phyloP scores from a whole-genome alignment of 1,140 invertebrate species.

The Metopolophium dirhodum region DNA sequence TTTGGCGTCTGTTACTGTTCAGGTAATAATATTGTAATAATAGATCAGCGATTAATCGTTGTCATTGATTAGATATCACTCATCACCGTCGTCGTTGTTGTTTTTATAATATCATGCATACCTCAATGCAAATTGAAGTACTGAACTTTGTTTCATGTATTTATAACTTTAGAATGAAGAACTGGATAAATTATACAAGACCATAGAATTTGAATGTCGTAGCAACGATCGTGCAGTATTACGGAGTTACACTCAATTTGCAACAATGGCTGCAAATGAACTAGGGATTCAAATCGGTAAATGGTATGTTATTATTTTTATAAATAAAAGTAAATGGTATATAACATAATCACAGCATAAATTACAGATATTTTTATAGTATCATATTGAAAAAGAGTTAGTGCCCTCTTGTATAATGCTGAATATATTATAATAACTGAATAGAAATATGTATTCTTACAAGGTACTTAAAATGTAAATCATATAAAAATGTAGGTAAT shows the following conservation, averaged over 20 bases:
- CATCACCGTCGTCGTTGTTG: background rate
- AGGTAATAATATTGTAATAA: background rate
- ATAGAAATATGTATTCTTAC: background rate
- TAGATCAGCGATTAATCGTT: background rate
- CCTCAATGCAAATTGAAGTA: background rate
- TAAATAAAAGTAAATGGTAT: background rate
- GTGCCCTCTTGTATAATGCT: background rate
- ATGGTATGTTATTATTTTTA: slow-evolving; percentile 67
- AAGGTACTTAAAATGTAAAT: background rate
- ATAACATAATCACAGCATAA: background rate
- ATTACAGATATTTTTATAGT: background rate
- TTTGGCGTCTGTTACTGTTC: background rate
- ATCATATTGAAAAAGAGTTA: background rate
- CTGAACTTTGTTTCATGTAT: background rate
- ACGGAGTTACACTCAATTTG: slow-evolving; percentile 86
- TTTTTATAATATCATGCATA: background rate
- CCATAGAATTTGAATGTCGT: slow-evolving; percentile 84
- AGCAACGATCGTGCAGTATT: slow-evolving; percentile 86
- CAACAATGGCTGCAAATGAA: slow-evolving; percentile 77
- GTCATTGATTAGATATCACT: background rate
- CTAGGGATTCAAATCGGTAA: slow-evolving; percentile 78
- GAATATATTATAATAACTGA: background rate
- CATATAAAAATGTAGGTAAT: background rate
- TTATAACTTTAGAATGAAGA: slow-evolving; percentile 60
- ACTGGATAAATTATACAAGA: slow-evolving; percentile 80